Evolutionary conservation across 2,888 invertebrate genomes (phyloP).

Genomic region (Stenichneumon culpator): DNA sequence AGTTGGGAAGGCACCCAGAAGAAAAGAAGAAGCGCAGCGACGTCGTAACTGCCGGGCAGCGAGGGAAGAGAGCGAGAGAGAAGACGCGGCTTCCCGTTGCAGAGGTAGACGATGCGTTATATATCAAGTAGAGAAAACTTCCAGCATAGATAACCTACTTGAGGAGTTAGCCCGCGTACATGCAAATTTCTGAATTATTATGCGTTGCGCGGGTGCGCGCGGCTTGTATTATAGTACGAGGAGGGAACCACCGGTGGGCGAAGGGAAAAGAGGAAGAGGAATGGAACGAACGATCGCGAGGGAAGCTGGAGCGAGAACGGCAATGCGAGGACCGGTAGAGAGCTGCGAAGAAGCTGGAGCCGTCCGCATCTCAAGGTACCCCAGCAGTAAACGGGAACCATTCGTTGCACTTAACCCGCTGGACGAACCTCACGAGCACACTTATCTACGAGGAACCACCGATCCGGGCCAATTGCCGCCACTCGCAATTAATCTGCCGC

Average conservation of each 20-base stretch:
- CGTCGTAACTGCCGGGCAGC: conserved; percentile 50
- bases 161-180: conserved; percentile 85
- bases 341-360: conserved; percentile 18
- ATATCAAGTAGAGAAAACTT: conserved; percentile 80
- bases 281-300: conserved; percentile 17
- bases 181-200: conserved; percentile 85
- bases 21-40: conserved; percentile 64
- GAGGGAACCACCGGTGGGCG: conserved; percentile 26
- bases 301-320: conserved; percentile 43
- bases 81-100: conserved; percentile 36
- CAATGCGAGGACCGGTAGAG: conserved; percentile 28
- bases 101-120: conserved; percentile 67
- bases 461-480: conserved; percentile 71
- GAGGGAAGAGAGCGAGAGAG: conserved; percentile 26
- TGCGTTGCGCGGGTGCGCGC: conserved; percentile 72
- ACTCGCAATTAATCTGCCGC: conserved; percentile 70
- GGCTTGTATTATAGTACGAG: conserved; percentile 66
- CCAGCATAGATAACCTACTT: conserved; percentile 85
- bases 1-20: conserved; percentile 25
- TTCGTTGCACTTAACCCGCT: conserved; percentile 72
- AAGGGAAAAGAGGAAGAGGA: conserved; percentile 17
- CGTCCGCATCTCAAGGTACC: conserved; percentile 37
- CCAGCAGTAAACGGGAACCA: conserved; percentile 55
- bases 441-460: conserved; percentile 73
- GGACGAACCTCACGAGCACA: conserved; percentile 55